Base-by-base conservation (phyloP, 2,113 vertebrate species). In the Delphinus delphis region DNA sequence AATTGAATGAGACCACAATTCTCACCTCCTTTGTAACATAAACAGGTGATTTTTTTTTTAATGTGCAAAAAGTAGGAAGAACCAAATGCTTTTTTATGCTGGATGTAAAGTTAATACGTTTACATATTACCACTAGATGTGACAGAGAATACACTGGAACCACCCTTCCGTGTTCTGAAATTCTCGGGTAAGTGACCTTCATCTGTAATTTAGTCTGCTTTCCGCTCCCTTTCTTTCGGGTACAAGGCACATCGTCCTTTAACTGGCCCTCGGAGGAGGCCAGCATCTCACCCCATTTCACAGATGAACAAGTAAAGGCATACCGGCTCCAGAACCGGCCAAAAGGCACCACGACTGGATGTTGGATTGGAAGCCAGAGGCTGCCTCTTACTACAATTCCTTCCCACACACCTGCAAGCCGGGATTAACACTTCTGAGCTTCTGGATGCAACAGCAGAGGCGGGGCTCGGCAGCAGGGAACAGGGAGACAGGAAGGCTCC, bases 171-270 rank as follows among this genome's bases (percentile, higher is more conserved):
- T 14, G 12, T 25, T 28, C 58, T 28, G 18, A 20, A 38, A 20
- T 4, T 10, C 68, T 25, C 33, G 1, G 12, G 73, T 15, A 9
- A 25, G 76, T 2, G 21, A 67, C 21, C 3, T 44, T 8, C 28
- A 2, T 0, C 33, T 62, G 44, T 4, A 14, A 4, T 7, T 36
- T 13, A 8, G 31, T 4, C 60, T n/a, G 5, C 36, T 36, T 8
- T 18, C 44, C 1, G 28, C 53, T 14, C 53, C 20, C 55, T 38
- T 10, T 10, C 21, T 8, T 12, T 21, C 11, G 9, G 1, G 1
- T 0, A 9, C 4, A 5, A 11, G 6, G 63, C 10, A 3, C n/a
- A 0, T 3, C 1, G 0, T 9, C 14, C 28, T 3, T 1, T 25
- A 3, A 3, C 8, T 2, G 12, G 44, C 25, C 47, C 65, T 25